phyloP scores from a whole-genome alignment of 1,140 invertebrate genomes.

The Hyphantria cunea region DNA sequence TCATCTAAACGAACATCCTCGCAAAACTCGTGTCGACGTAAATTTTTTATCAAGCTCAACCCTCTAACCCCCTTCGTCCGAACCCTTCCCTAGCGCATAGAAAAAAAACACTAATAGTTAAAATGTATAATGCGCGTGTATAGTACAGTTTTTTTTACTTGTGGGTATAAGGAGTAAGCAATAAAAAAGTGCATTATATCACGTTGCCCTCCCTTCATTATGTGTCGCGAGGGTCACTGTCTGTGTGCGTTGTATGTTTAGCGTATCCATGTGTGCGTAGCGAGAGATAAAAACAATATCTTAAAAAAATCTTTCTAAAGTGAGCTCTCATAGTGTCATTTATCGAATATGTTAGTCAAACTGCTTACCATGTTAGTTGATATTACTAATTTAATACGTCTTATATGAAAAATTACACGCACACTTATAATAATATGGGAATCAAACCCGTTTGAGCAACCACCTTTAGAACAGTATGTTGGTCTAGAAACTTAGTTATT shows the following conservation, averaged over 20 bases:
- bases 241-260: conserved; percentile 54
- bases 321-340: too few relatives aligned
- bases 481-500: too few relatives aligned
- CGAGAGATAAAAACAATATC: conserved; percentile 23
- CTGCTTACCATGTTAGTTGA: too few relatives aligned
- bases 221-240: conserved; percentile 58
- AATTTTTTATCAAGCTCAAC: conserved; percentile 76
- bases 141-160: conserved; percentile 74
- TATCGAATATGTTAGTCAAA: too few relatives aligned
- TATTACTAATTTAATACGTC: too few relatives aligned
- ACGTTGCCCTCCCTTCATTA: conserved; percentile 74
- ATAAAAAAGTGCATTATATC: conserved; percentile 82
- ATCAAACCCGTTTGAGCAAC: too few relatives aligned
- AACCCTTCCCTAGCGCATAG: conserved; percentile 70
- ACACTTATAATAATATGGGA: too few relatives aligned
- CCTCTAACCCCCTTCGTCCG: conserved; percentile 56
- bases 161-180: conserved; percentile 76
- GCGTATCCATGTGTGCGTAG: conserved; percentile 20
- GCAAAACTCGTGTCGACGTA: conserved; percentile 64
- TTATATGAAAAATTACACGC: too few relatives aligned
- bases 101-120: conserved; percentile 74
- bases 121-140: conserved; percentile 71
- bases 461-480: too few relatives aligned
- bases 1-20: conserved; percentile 41
- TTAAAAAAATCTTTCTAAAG: background rate